Conservation (phyloP, 2,888 invertebrate genomes). For the Brachyopa scutellaris region DNA sequence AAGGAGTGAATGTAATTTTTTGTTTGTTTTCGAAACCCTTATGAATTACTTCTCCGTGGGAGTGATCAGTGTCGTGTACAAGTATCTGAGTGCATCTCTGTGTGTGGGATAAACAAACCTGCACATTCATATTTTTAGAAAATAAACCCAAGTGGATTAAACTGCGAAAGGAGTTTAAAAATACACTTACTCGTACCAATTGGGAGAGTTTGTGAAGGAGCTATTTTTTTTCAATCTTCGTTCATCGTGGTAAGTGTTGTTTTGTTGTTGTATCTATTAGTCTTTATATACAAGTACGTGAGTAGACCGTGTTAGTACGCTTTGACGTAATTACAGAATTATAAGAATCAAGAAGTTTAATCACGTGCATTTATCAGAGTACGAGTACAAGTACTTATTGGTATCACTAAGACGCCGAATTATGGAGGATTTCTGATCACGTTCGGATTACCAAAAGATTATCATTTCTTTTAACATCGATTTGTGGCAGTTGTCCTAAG, state of each 20-base stretch:
- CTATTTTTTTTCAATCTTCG: neutral
- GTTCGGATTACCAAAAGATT: conserved; percentile 31
- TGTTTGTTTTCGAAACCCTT: neutral
- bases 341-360: conserved; percentile 2
- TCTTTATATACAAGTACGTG: conserved; percentile 21
- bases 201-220: conserved; percentile 22
- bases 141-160: conserved; percentile 43
- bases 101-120: conserved; percentile 2
- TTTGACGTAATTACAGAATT: conserved; percentile 46
- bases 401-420: conserved; percentile 48
- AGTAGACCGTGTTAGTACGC: conserved; percentile 12
- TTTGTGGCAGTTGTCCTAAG: conserved; percentile 55
- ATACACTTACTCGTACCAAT: conserved; percentile 4
- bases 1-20: conserved; percentile 12
- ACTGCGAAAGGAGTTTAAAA: conserved; percentile 20
- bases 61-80: conserved; percentile 15
- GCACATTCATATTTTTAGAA: neutral
- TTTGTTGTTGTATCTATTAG: conserved; percentile 19
- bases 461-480: conserved; percentile 53
- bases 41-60: neutral
- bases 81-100: conserved; percentile 8
- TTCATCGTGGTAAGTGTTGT: conserved; percentile 44
- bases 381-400: conserved; percentile 56
- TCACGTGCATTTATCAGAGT: conserved; percentile 44
- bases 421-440: conserved; percentile 68